phyloP scores from a whole-genome alignment of 2,113 vertebrate genomes.

The Sapayoa aenigma region DNA sequence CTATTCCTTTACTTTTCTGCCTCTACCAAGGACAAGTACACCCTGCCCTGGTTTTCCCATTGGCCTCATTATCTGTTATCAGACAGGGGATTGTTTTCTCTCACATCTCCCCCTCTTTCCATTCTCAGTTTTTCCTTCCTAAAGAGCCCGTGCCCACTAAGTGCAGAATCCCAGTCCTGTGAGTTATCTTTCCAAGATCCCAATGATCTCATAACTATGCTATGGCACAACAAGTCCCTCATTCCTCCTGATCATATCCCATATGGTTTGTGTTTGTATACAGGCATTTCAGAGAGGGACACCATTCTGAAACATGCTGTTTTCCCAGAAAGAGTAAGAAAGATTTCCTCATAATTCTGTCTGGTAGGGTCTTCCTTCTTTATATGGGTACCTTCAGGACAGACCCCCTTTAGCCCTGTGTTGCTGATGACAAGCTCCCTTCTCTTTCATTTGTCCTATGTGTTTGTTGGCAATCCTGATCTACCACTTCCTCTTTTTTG shows the following conservation, averaged over 20 bases:
- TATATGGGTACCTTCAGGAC: fast-evolving
- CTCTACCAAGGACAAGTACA: neutral
- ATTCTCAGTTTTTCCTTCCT: neutral
- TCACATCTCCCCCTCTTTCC: neutral
- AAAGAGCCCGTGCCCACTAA: too few species aligned
- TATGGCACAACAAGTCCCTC: neutral
- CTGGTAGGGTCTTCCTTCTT: neutral
- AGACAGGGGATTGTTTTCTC: neutral
- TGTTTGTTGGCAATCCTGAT: neutral
- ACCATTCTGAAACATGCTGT: fast-evolving
- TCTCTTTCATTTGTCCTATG: neutral
- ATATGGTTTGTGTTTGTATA: fast-evolving
- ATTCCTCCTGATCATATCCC: neutral
- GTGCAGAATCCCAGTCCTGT: neutral
- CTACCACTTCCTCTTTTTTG: neutral
- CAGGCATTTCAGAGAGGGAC: fast-evolving
- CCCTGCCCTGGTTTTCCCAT: neutral
- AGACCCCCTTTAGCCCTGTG: neutral
- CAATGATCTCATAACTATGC: neutral
- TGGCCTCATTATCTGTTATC: neutral
- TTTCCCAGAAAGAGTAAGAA: neutral
- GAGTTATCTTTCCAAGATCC: too few species aligned
- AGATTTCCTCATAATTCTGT: neutral
- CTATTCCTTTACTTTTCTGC: neutral
- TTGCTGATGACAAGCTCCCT: neutral